Conservation (phyloP, 2,888 invertebrate species). For the Tipula vernalis region DNA sequence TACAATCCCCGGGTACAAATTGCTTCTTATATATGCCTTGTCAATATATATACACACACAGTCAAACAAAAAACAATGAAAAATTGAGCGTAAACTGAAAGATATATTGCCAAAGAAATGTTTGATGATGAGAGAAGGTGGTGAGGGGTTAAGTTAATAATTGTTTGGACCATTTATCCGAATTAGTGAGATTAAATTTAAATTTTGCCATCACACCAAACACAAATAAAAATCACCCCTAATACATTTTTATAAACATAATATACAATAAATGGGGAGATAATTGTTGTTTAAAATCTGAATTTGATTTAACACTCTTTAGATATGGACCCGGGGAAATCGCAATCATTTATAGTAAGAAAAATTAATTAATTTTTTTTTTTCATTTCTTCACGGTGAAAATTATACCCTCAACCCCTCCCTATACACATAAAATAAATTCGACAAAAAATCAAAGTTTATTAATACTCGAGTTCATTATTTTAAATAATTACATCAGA, state of each 20-base stretch:
- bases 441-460: neutral
- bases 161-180: conserved; percentile 4
- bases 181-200: conserved; percentile 4
- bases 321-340: neutral
- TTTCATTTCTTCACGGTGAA: neutral
- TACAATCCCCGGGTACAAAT: neutral
- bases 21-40: neutral
- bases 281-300: neutral
- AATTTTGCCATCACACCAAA: neutral
- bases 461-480: neutral
- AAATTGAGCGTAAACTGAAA: neutral
- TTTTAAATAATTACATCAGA: conserved; percentile 4
- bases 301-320: neutral
- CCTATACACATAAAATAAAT: neutral
- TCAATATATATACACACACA: neutral
- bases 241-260: neutral
- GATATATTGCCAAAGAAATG: neutral
- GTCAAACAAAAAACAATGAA: neutral
- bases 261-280: neutral
- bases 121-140: neutral
- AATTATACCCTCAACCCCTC: neutral
- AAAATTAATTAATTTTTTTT: neutral
- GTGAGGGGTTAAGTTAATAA: neutral
- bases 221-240: neutral
- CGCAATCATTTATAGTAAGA: neutral